Evolutionary conservation across 1,140 invertebrate species (phyloP), one percentile per base, ranked within the genome.

Genomic region (Hylyphantes graminicola): DNA sequence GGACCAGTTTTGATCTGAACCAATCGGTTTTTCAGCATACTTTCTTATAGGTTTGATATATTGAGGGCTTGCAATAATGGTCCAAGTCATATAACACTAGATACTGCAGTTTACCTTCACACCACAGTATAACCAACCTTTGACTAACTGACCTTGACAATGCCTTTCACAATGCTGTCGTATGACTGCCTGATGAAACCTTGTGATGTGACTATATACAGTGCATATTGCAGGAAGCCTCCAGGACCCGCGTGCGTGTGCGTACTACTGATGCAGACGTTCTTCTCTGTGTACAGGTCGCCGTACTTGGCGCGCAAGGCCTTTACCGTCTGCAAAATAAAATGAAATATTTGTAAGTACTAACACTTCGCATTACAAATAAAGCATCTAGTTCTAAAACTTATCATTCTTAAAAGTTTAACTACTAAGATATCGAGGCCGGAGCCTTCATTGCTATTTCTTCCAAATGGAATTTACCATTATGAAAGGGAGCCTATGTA

Each of bases 191-290:
- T 92, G 6, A 95, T 93, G 88, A 96, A 97, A 13, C 96, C 96
- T 72, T 95, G 92, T 54, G 94, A 93, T 0, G 95, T 94, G 63
- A 97, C 92, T 88, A 97, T 95, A 89, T 95, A 97, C 50, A 97
- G 91, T 53, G 97, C 90, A 89, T 97, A 93, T 91, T 96, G 94
- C 85, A 96, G 92, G 89, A 94, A 97, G 2, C 96, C 96, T 3
- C 95, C 96, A 0, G 96, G 95, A 0, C 93, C 93, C 7, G 95
- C 94, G 88, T 98, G 96, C 0, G 96, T 96, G 88, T 97, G 96
- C 0, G 95, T 97, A 0, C 94, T 95, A 88, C 94, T 96, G 13
- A 98, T 91, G 89, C 96, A 94, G 8, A 97, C 92, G 88, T 98
- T 98, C 65, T 93, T 90, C 55, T 93, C 92, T 2, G 90, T 93